Evolutionary conservation across 2,113 vertebrate genomes (phyloP).

Genomic region (Tachysurus fulvidraco): DNA sequence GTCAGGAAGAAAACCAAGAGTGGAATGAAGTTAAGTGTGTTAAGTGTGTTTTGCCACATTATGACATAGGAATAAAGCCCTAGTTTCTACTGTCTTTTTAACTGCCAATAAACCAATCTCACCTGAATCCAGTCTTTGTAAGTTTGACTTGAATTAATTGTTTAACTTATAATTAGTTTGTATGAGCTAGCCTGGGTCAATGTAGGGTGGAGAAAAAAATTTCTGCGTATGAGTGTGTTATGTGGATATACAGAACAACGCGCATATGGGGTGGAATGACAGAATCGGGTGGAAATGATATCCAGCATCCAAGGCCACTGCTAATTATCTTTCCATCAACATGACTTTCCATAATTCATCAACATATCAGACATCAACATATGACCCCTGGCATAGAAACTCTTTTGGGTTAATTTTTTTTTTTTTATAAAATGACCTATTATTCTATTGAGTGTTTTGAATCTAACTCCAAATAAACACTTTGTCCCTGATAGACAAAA

Average conservation of each 20-base stretch:
- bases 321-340: background rate
- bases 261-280: background rate
- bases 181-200: no score
- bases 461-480: constrained; percentile 17
- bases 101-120: no score
- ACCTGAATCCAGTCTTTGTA: no score
- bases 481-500: constrained; percentile 28
- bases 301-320: background rate
- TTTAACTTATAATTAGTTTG: no score
- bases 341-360: background rate
- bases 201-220: no score
- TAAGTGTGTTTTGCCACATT: no score
- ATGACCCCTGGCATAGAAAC: background rate
- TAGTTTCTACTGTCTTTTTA: no score
- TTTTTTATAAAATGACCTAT: background rate
- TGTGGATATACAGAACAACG: constrained; percentile 8
- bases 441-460: no score
- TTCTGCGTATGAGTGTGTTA: background rate
- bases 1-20: no score
- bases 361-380: background rate
- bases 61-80: no score
- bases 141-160: no score
- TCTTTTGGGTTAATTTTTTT: constrained; percentile 7
- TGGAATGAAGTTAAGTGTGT: no score
- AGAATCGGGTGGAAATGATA: background rate